A percentile compares a stretch with the other conserved stretches of the same genome.
phyloP scores from a whole-genome alignment of 2,888 invertebrate species.

The Lasioglossum vierecki region DNA sequence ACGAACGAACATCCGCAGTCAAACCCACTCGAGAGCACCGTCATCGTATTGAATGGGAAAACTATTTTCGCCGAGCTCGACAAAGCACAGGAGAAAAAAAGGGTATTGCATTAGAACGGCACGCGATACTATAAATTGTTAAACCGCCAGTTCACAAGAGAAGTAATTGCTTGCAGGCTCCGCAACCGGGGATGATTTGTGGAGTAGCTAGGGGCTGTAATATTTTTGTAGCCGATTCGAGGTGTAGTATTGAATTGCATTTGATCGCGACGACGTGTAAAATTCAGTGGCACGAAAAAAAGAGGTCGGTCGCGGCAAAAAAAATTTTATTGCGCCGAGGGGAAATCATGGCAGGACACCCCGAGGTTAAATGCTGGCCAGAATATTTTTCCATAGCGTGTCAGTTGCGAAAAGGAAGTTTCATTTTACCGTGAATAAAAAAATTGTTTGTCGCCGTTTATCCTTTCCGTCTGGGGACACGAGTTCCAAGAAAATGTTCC shows the following conservation, averaged over 20 bases:
- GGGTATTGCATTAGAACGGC: not conserved
- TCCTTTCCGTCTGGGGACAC: not conserved
- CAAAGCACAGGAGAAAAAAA: not conserved
- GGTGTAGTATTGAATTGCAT: not conserved
- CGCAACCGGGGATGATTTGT: not conserved
- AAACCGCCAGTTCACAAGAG: conserved; percentile 9
- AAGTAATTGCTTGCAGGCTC: not conserved
- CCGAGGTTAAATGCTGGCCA: not conserved
- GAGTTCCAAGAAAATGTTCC: not conserved
- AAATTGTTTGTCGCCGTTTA: not conserved
- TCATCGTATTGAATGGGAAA: not conserved
- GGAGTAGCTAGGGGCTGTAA: not conserved
- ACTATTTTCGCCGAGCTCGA: not conserved
- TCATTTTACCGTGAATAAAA: not conserved
- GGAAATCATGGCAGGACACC: conserved; percentile 15
- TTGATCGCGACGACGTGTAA: conserved; percentile 14
- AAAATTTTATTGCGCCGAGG: conserved; percentile 21
- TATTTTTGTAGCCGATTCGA: not conserved
- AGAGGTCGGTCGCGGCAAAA: not conserved
- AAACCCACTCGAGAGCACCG: not conserved
- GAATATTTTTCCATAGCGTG: not conserved
- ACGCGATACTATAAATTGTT: conserved; percentile 7
- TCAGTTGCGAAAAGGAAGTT: not conserved
- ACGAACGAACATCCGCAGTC: not conserved
- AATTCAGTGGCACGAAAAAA: conserved; percentile 19